Evolutionary conservation across 2,113 vertebrate genomes (phyloP).

Genomic region (Aldabrachelys gigantea): DNA sequence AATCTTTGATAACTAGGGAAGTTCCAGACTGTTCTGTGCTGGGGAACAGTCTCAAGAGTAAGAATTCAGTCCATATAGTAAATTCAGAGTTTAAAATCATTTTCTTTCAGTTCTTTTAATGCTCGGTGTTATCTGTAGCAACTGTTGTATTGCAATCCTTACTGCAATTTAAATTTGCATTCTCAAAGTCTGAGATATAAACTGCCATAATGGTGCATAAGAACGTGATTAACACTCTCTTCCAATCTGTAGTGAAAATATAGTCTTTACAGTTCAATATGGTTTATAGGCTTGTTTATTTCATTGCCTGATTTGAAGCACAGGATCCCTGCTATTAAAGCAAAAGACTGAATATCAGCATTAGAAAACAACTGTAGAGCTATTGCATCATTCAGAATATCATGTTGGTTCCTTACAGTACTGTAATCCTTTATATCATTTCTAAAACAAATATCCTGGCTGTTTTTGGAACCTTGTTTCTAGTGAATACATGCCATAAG

Average conservation of each 20-base stretch:
- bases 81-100: background rate
- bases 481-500: background rate
- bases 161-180: background rate
- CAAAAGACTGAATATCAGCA: background rate
- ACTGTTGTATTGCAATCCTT: background rate
- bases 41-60: background rate
- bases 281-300: background rate
- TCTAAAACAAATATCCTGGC: background rate
- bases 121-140: background rate
- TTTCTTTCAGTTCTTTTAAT: background rate
- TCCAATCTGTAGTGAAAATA: too few species aligned
- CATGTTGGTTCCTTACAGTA: background rate
- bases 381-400: background rate
- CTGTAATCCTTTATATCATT: background rate
- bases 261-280: too few species aligned
- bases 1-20: background rate
- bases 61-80: background rate
- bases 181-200: background rate
- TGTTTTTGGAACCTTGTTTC: background rate
- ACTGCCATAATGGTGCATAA: too few species aligned
- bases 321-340: background rate
- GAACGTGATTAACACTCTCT: too few species aligned
- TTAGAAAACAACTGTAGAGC: background rate
- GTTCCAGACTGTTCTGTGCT: background rate
- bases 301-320: background rate